A percentile compares a stretch with the other conserved stretches of the same genome.
Conservation (phyloP, 2,113 vertebrate genomes). For the mouse (Mus musculus) region DNA sequence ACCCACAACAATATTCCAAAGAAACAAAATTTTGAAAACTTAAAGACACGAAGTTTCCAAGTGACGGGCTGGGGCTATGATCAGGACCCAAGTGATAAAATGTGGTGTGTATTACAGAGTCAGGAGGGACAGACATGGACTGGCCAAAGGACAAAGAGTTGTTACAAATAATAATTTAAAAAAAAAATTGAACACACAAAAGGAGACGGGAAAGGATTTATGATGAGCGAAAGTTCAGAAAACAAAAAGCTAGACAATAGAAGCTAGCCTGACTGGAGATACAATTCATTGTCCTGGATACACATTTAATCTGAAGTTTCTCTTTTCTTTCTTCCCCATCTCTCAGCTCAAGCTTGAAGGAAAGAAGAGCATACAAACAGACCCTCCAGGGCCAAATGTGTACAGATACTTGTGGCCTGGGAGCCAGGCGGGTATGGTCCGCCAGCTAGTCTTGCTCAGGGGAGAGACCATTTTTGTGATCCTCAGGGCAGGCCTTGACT, state of each 20-base stretch:
- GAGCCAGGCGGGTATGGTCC: not conserved
- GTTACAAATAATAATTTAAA: constrained; percentile 57
- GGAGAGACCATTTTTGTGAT: not conserved
- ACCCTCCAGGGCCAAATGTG: not conserved
- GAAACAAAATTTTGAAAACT: not conserved
- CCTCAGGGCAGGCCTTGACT: not conserved
- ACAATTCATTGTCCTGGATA: constrained; percentile 55
- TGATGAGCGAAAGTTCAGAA: constrained; percentile 69
- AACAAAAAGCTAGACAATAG: constrained; percentile 60
- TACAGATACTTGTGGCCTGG: not conserved
- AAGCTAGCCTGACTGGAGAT: constrained; percentile 57
- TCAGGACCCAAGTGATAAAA: not conserved
- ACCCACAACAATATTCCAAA: not conserved
- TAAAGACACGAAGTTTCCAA: not conserved
- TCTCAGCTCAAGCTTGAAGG: not conserved
- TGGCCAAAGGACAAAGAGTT: constrained; percentile 41
- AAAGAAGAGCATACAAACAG: not conserved
- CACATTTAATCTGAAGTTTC: constrained; percentile 42
- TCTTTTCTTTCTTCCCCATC: constrained; percentile 35
- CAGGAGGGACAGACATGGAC: not conserved
- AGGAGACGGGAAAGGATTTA: constrained; percentile 61
- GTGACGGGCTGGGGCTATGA: not conserved
- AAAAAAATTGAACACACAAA: constrained; percentile 57
- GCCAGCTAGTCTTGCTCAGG: not conserved
- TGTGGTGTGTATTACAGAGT: not conserved